Percentiles rank a stretch among this genome's conserved stretches.
Conservation (phyloP, 1,140 invertebrate genomes). For the Tribolium madens region DNA sequence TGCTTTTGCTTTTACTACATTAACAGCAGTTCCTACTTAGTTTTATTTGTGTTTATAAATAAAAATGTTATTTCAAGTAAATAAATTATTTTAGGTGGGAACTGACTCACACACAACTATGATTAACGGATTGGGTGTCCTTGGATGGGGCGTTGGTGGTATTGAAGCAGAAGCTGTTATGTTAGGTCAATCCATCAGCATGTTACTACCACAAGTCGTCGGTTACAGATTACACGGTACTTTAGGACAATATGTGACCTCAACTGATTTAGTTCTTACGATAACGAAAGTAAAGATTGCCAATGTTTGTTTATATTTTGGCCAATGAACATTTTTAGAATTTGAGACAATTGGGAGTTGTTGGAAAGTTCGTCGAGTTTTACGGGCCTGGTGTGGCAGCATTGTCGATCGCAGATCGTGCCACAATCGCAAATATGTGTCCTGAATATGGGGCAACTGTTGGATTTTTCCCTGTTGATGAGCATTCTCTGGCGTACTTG, state of each 20-base stretch:
- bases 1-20: too few relatives aligned
- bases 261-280: conserved; percentile 97
- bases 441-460: conserved; percentile 98
- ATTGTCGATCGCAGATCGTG: conserved; percentile 94
- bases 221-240: conserved; percentile 92
- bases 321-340: conserved; percentile 73
- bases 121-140: conserved; percentile 92
- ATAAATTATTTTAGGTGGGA: conserved; percentile 73
- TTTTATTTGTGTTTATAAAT: too few relatives aligned
- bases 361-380: conserved; percentile 99
- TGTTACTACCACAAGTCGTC: conserved; percentile 96
- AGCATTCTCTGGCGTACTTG: conserved; percentile 86
- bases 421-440: conserved; percentile 97
- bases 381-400: conserved; percentile 92
- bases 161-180: conserved; percentile 93
- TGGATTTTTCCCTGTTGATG: conserved; percentile 96
- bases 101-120: conserved; percentile 99
- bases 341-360: conserved; percentile 92
- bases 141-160: conserved; percentile 84
- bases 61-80: neutral
- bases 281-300: conserved; percentile 87
- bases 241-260: conserved; percentile 88
- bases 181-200: conserved; percentile 95
- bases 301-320: neutral
- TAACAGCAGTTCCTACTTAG: too few relatives aligned